These are phyloP conservation scores for Euthynnus affinis DNA, from an alignment of 2,797 vertebrate genomes.

Conservation along the genomic window DNA sequence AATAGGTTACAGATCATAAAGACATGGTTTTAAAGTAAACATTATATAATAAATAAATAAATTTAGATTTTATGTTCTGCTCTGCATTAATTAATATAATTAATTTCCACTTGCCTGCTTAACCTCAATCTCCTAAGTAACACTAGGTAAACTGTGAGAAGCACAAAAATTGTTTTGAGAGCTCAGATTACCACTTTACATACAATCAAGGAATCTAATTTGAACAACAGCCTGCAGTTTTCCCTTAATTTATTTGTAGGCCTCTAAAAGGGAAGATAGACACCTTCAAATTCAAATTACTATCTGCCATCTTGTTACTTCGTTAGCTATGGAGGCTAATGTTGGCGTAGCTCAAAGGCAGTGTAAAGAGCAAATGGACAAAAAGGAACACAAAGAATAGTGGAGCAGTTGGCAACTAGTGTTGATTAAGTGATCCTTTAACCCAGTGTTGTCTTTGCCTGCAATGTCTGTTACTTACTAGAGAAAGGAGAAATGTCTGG, in stretches of 20 bases:
- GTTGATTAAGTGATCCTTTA: background rate
- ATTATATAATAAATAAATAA: too few relatives aligned
- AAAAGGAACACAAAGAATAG: background rate
- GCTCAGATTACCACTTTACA: background rate
- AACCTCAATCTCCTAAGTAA: too few relatives aligned
- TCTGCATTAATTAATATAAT: background rate
- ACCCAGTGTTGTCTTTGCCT: background rate
- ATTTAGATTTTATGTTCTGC: background rate
- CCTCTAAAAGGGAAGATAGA: background rate
- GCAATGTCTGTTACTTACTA: background rate
- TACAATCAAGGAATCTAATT: too few relatives aligned
- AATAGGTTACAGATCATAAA: too few relatives aligned
- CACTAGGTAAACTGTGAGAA: background rate
- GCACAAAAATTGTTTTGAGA: background rate
- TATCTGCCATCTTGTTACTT: background rate
- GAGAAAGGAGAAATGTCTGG: too few relatives aligned
- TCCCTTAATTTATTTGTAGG: background rate
- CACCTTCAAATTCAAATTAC: background rate
- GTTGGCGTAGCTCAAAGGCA: background rate
- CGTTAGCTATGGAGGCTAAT: background rate
- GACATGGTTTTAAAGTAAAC: too few relatives aligned
- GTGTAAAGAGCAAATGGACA: background rate
- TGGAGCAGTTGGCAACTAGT: background rate
- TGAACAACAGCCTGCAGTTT: background rate
- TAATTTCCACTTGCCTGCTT: background rate